Evolutionary conservation across 2,797 vertebrate species (phyloP), one percentile per base, ranked within the genome.

Genomic region (Phoeniculus purpureus): DNA sequence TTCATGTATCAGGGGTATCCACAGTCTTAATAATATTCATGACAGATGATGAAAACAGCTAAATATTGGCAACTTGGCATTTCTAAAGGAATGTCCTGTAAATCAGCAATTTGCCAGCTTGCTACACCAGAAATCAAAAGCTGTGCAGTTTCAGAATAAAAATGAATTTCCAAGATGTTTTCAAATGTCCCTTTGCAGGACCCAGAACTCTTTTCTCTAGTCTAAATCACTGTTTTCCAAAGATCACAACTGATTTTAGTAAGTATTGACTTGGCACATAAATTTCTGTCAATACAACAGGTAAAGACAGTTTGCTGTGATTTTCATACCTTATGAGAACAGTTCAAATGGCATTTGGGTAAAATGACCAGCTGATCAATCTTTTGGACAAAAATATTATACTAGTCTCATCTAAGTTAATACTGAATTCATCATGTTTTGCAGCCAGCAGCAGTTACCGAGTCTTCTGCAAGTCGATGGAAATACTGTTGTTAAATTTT

Each of bases 101-200:
- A 60, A 45, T 10, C 26, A 40, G 15, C 3, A 3, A 62, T 76
- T 19, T 81, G 45, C 31, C 31, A 20, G 18, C 23, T 40, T 19
- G 15, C 25, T 37, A 3, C 37, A 8, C 6, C 9, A 48, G 8
- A 55, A 62, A 14, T 66, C 0, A 5, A 1, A 56, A 2, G 3
- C 20, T 68, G 16, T 73, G 59, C 1, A 5, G 19, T 22, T 81
- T 55, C n/a, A 15, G 6, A 56, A 5, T 2, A 27, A 2, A 7
- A 79, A 59, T 8, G 5, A 25, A 75, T 48, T 14, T 55, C 20
- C 31, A 51, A 27, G 1, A 29, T 7, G 32, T 25, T 86, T 21
- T 25, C 6, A 55, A 54, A 27, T 2, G 19, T 10, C 25, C 58
- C 62, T 67, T 11, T 20, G 7, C 3, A 54, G 59, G 23, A 90